phyloP scores from a whole-genome alignment of 2,797 vertebrate genomes.

The Chloroceryle amazona region DNA sequence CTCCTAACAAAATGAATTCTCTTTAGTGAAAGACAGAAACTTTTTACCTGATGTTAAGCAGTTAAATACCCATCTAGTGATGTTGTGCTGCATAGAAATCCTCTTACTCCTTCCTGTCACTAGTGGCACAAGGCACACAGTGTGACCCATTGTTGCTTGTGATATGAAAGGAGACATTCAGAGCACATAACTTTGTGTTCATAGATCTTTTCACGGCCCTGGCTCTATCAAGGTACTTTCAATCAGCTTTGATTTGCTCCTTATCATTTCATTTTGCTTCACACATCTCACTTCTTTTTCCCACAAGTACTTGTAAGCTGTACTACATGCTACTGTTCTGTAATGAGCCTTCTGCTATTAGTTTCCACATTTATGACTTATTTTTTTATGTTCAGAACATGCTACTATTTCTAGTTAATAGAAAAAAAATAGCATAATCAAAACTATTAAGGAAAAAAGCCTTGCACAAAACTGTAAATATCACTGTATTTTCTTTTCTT shows the following conservation, averaged over 20 bases:
- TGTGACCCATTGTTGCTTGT: neutral
- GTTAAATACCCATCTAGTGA: neutral
- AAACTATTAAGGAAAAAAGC: neutral
- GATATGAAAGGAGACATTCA: neutral
- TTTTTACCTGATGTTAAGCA: neutral
- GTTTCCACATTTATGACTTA: neutral
- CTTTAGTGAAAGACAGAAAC: neutral
- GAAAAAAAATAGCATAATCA: neutral
- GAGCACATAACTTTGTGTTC: neutral
- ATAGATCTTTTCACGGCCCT: neutral
- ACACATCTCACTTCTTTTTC: neutral
- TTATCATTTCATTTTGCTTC: neutral
- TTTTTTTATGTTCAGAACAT: neutral
- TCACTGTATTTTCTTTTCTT: neutral
- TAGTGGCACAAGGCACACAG: neutral
- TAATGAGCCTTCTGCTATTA: neutral
- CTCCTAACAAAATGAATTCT: neutral
- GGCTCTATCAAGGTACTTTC: neutral
- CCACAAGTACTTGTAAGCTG: neutral
- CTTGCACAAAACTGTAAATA: neutral
- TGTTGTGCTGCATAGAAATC: neutral
- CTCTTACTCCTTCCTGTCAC: neutral
- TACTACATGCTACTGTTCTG: neutral
- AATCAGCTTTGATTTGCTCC: neutral
- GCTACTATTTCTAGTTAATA: neutral